Percentiles rank a stretch among this genome's conserved stretches.
phyloP scores from a whole-genome alignment of 2,888 invertebrate species.

The Nudaria mundana region DNA sequence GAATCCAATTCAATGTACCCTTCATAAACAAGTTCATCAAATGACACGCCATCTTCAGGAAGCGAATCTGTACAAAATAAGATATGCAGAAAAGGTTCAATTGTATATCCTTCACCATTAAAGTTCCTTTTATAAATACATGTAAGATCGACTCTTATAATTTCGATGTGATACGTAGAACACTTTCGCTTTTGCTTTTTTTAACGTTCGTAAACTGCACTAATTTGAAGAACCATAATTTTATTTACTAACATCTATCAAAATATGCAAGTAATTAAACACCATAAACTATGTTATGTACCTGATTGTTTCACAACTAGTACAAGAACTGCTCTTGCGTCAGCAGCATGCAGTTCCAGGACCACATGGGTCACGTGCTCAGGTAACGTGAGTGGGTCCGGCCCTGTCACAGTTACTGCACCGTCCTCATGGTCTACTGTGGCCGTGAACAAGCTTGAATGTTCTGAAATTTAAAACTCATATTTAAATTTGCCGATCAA shows the following conservation, averaged over 20 bases:
- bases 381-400: slow-evolving; percentile 30
- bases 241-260: too few relatives aligned
- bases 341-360: slow-evolving; percentile 47
- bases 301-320: slow-evolving; percentile 25
- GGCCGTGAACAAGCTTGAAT: neutral
- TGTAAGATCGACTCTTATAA: too few relatives aligned
- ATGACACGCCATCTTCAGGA: neutral
- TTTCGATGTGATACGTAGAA: too few relatives aligned
- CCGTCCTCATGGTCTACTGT: neutral
- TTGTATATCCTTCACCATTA: too few relatives aligned
- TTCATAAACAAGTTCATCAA: neutral
- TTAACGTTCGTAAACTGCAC: too few relatives aligned
- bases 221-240: too few relatives aligned
- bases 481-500: too few relatives aligned
- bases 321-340: slow-evolving; percentile 48
- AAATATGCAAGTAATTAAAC: too few relatives aligned
- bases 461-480: neutral
- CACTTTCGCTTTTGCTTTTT: too few relatives aligned
- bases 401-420: neutral
- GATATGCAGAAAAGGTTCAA: neutral
- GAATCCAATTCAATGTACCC: neutral
- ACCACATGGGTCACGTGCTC: slow-evolving; percentile 35
- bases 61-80: neutral
- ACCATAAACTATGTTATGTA: too few relatives aligned
- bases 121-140: too few relatives aligned